phyloP scores from a whole-genome alignment of 2,113 vertebrate genomes.

The Calyptommatus sinebrachiatus region DNA sequence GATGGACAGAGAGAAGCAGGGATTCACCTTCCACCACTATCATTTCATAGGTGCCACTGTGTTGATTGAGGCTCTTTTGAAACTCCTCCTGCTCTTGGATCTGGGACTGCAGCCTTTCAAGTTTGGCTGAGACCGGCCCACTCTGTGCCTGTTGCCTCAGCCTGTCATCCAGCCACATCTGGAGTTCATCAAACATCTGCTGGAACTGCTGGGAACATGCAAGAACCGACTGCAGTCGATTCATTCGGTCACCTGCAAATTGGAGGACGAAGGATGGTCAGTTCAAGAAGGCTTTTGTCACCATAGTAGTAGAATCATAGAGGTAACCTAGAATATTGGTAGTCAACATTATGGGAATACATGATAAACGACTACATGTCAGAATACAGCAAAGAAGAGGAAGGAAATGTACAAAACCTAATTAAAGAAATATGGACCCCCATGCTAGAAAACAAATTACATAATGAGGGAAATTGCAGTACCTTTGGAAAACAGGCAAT shows the following conservation, averaged over 20 bases:
- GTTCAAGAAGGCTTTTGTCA: not conserved
- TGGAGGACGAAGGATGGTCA: slow-evolving; percentile 4
- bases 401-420: too few relatives aligned
- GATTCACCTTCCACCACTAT: slow-evolving; percentile 87
- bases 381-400: too few relatives aligned
- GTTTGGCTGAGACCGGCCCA: slow-evolving; percentile 83
- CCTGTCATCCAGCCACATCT: slow-evolving; percentile 87
- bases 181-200: slow-evolving; percentile 96
- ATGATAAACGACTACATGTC: too few relatives aligned
- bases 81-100: slow-evolving; percentile 87
- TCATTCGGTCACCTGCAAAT: slow-evolving; percentile 87
- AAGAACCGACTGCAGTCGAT: slow-evolving; percentile 90
- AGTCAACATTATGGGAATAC: too few relatives aligned
- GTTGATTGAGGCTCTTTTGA: slow-evolving; percentile 88
- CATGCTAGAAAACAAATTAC: too few relatives aligned
- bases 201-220: slow-evolving; percentile 98
- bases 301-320: too few relatives aligned
- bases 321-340: too few relatives aligned
- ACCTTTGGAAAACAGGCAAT: too few relatives aligned
- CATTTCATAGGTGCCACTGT: slow-evolving; percentile 93
- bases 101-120: slow-evolving; percentile 80
- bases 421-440: too few relatives aligned
- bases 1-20: slow-evolving; percentile 82
- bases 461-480: too few relatives aligned
- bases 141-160: slow-evolving; percentile 69